Base-by-base conservation (phyloP, 2,113 vertebrate species). In the Urocynchramus pylzowi region DNA sequence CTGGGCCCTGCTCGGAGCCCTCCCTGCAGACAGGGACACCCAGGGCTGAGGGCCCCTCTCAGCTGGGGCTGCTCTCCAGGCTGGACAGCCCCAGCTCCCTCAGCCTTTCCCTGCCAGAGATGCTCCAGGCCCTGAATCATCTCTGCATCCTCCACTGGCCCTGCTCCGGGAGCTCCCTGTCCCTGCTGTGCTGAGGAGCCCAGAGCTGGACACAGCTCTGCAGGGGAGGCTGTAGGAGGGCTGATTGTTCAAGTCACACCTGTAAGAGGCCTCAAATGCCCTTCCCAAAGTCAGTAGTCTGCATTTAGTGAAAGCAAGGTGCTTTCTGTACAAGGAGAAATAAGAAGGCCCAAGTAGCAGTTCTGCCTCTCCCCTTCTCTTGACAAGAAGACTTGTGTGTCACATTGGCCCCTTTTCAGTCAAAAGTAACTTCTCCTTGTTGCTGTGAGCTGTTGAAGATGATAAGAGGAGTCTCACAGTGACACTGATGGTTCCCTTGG, bases 161-260 rank as follows among this genome's bases (percentile, higher is more conserved):
- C 53, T 0, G 2, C 9, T 59, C 2, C 79, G 69, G 23, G 44
- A 49, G 35, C n/a, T 80, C 78, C 52, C 1, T 47, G 52, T 56
- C 41, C 63, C 52, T 68, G 4, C 64, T 57, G 42, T 39, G 3
- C 42, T 68, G 63, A 39, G 28, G 22, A 47, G 6, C 13, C 17
- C 63, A 57, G 78, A 5, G 1, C n/a, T 57, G 63, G 28, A 17
- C 35, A 68, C 30, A 41, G 35, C 28, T 1, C 28, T 39, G 0
- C 44, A 35, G 24, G 1, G n/a, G 44, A 27, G 28, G 3, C 23
- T 24, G 39, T 4, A 21, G 0, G 0, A 60, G 31, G 31, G 13
- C 37, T 52, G 26, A 61, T 11, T 61, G 39, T 37, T 24, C 41
- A 47, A 75, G 17, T 59, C 15, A 59, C 23, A 9, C 2, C 22